Conservation (phyloP, 1,140 invertebrate genomes). For the Caenorhabditis brenneri region DNA sequence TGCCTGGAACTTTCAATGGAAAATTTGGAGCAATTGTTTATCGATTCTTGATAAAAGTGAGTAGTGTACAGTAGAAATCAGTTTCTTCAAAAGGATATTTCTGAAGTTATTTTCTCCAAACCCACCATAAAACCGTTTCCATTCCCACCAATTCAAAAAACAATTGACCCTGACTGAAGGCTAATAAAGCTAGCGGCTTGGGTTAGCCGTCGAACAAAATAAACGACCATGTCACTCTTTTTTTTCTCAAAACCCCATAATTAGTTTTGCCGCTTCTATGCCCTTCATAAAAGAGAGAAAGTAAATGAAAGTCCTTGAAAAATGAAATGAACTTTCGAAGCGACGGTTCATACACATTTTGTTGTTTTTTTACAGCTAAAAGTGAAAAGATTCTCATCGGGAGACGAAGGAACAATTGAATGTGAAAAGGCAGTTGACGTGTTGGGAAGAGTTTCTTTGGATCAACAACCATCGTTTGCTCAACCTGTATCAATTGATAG, state of each 20-base stretch:
- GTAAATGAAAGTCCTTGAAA: conserved; percentile 19
- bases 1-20: conserved; percentile 41
- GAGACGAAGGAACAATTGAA: conserved; percentile 37
- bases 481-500: conserved; percentile 42
- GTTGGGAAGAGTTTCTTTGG: conserved; percentile 27
- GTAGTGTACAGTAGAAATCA: not conserved
- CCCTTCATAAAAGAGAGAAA: not conserved
- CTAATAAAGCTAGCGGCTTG: not conserved
- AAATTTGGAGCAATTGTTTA: conserved; percentile 45
- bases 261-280: not conserved
- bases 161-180: conserved; percentile 7
- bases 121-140: not conserved
- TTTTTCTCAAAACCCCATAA: conserved; percentile 9
- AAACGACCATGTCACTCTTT: conserved; percentile 15
- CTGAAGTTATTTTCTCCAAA: too few species aligned
- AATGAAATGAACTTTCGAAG: conserved; percentile 20
- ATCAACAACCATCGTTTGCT: conserved; percentile 24
- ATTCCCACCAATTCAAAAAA: not conserved
- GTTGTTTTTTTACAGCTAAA: conserved; percentile 24
- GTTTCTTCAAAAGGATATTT: not conserved
- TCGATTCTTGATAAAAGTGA: conserved; percentile 31
- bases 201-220: not conserved
- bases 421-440: conserved; percentile 44
- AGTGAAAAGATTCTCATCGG: conserved; percentile 34
- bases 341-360: not conserved